A percentile compares a stretch with the other conserved stretches of the same genome.
phyloP scores from a whole-genome alignment of 2,113 vertebrate genomes.

The Blennius ocellaris region DNA sequence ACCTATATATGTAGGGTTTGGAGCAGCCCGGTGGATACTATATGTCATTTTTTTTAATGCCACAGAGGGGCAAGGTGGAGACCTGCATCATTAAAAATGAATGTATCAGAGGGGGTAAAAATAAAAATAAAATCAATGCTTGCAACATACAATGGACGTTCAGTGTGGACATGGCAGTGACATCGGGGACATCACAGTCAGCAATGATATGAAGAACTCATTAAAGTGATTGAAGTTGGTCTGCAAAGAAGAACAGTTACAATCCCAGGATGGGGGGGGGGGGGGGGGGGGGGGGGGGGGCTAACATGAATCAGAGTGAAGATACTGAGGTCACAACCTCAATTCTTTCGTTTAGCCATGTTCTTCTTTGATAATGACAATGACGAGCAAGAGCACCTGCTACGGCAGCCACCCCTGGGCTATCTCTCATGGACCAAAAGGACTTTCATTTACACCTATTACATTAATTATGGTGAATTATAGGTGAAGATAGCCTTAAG shows the following conservation, averaged over 20 bases:
- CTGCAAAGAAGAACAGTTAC: conserved; percentile 69
- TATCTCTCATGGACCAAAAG: conserved; percentile 52
- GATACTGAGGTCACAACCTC: conserved; percentile 58
- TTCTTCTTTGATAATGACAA: conserved; percentile 67
- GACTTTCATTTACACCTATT: conserved; percentile 50
- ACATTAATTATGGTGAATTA: conserved; percentile 46
- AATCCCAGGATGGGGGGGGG: conserved; percentile 54
- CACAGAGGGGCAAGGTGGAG: conserved; percentile 38
- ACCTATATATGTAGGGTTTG: conserved; percentile 10
- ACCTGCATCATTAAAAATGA: conserved; percentile 67
- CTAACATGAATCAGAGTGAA: conserved; percentile 63
- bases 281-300: not conserved
- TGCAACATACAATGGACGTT: conserved; percentile 67
- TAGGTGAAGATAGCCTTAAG: conserved; percentile 13
- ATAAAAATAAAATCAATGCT: conserved; percentile 65
- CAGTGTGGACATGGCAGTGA: conserved; percentile 54
- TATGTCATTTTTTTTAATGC: conserved; percentile 53
- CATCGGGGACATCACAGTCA: conserved; percentile 69
- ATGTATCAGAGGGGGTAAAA: conserved; percentile 40
- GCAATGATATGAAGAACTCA: conserved; percentile 68
- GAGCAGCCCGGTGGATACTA: conserved; percentile 15
- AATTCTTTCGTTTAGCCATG: conserved; percentile 69
- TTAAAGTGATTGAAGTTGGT: conserved; percentile 78
- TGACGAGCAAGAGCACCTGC: conserved; percentile 50
- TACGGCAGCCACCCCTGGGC: conserved; percentile 16